Evolutionary conservation across 2,888 invertebrate species (phyloP).

Genomic region (Bombylius major): DNA sequence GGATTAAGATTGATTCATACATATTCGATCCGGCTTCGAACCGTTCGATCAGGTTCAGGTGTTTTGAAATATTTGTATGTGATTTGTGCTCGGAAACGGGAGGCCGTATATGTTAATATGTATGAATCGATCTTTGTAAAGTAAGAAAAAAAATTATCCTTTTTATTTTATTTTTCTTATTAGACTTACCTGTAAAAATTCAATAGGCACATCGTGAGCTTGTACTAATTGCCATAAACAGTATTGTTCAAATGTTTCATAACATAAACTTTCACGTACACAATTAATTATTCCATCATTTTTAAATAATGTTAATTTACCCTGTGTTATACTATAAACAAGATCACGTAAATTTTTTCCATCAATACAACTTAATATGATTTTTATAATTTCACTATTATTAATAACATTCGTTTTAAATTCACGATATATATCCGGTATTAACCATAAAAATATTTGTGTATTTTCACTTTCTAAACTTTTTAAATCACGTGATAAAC

Average conservation of each 20-base stretch:
- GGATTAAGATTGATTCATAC: no score
- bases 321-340: conserved; percentile 82
- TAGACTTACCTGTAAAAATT: conserved; percentile 50
- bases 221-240: conserved; percentile 93
- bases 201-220: conserved; percentile 89
- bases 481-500: conserved; percentile 71
- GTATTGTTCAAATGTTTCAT: conserved; percentile 96
- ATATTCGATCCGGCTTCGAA: no score
- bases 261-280: conserved; percentile 71
- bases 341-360: conserved; percentile 80
- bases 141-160: no score
- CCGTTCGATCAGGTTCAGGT: no score
- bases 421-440: conserved; percentile 85
- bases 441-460: conserved; percentile 76
- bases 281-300: conserved; percentile 61
- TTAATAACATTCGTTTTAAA: conserved; percentile 80
- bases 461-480: conserved; percentile 82
- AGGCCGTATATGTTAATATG: no score
- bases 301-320: conserved; percentile 71
- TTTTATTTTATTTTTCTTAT: no score
- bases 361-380: conserved; percentile 84
- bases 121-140: no score
- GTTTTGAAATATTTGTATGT: no score
- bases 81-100: no score
- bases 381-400: conserved; percentile 74